These are phyloP conservation scores for Pangasius djambal DNA, from an alignment of 2,797 vertebrate genomes.

Conservation along the genomic window DNA sequence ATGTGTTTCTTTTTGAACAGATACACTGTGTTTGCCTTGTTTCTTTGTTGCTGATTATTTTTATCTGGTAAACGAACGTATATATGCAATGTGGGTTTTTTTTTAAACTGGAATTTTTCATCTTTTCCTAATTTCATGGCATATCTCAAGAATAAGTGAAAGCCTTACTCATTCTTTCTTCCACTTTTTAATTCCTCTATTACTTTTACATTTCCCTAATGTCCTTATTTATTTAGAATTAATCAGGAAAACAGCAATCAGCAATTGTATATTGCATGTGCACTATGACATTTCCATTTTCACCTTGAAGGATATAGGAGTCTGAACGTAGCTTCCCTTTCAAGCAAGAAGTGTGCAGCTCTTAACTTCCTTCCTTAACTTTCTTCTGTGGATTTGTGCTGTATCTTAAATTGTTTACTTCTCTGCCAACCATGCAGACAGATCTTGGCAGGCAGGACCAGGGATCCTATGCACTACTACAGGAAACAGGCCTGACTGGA, in stretches of 20 bases:
- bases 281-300: neutral
- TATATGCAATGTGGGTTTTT: neutral
- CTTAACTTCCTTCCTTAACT: conserved; percentile 35
- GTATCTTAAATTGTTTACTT: conserved; percentile 60
- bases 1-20: neutral
- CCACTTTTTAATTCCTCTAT: neutral
- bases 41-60: neutral
- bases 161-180: neutral
- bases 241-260: neutral
- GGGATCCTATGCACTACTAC: conserved; percentile 48
- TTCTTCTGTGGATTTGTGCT: conserved; percentile 50
- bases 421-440: conserved; percentile 60
- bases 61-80: neutral
- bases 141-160: neutral
- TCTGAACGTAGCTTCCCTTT: neutral
- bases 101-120: neutral
- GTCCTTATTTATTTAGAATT: neutral
- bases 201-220: neutral
- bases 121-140: neutral
- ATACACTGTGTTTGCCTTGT: neutral
- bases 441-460: conserved; percentile 55
- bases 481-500: conserved; percentile 56
- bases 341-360: conserved; percentile 26
- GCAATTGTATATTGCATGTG: neutral
- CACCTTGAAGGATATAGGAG: too few relatives aligned